These are phyloP conservation scores for Timema podura DNA, from an alignment of 2,888 invertebrate species.

Conservation along the genomic window DNA sequence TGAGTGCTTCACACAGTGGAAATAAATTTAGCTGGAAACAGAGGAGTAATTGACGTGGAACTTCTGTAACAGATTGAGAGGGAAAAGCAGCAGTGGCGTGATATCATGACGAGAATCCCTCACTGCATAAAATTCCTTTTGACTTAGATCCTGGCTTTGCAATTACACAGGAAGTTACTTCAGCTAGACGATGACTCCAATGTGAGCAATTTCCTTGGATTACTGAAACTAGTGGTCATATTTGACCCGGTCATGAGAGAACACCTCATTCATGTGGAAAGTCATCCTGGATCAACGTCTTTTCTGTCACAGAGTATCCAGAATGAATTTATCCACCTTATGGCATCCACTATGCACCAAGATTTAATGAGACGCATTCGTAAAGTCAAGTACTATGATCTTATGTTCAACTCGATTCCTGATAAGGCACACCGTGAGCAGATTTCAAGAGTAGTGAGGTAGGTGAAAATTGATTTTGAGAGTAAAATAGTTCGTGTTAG, in stretches of 20 bases:
- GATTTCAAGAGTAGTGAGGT: slow-evolving; percentile 27
- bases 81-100: slow-evolving; percentile 16
- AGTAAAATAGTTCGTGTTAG: slow-evolving; percentile 31
- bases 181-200: not conserved
- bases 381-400: slow-evolving; percentile 32
- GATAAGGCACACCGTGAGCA: slow-evolving; percentile 31
- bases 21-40: not conserved
- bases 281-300: slow-evolving; percentile 20
- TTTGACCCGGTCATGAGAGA: slow-evolving; percentile 21
- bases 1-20: slow-evolving; percentile 10
- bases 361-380: slow-evolving; percentile 31
- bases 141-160: slow-evolving; percentile 6
- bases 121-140: slow-evolving; percentile 2
- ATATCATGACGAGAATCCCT: slow-evolving; percentile 8
- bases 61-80: not conserved
- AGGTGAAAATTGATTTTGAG: slow-evolving; percentile 31
- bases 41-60: slow-evolving; percentile 5
- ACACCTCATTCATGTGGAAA: slow-evolving; percentile 19
- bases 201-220: slow-evolving; percentile 14
- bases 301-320: slow-evolving; percentile 23
- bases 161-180: slow-evolving; percentile 1
- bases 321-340: slow-evolving; percentile 23
- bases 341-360: slow-evolving; percentile 9
- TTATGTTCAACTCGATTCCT: slow-evolving; percentile 34
- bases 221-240: slow-evolving; percentile 21